Evolutionary conservation across 92 coral and sea anemone species (phyloP), one percentile per base, ranked within the genome.

Genomic region (Heliopora coerulea): DNA sequence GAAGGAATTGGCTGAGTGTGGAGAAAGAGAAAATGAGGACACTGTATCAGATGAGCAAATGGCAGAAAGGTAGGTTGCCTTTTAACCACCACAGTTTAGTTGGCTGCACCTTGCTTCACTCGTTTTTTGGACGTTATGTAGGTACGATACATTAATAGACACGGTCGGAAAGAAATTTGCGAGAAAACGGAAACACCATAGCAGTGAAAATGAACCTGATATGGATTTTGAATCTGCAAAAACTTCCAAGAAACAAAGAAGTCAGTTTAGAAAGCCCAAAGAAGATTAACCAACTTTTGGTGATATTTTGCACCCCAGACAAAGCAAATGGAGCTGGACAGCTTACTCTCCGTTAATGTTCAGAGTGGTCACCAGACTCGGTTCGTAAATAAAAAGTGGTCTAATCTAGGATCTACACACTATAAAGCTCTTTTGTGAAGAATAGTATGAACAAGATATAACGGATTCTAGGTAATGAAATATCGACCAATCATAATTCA

Each of bases 21-120:
- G 83, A 64, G 96, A 75, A 65, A 59, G 90, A 64, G 97, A 92
- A 62, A 85, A 79, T 42, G 91, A 89, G 34, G 87, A 84, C 46
- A 84, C 91, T 26, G 93, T 92, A 15, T 89, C 97, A n/a, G 97
- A 89, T 57, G 96, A 87, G 54, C 92, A 92, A 78, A 92, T 92
- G 97, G 91, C 97, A 28, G 84, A 82, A 70, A 92, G 97, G 97
- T 92, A 62, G 31, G 33, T 58, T 25, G 11, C 4, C 11, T 37
- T 37, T 4, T 37, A 11, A 11, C 42, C 6, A 37, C 42, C 6
- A 37, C 6, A 37, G 4, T 37, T 4, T 11, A 37, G 4, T 37
- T 4, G 42, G 6, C 42, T 37, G 42, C 11, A 37, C 4, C 4
- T 11, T 37, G 42, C 4, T 11, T 37, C 42, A 37, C 11, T 37